These are phyloP conservation scores for Poliocrania exsul DNA, from an alignment of 2,797 vertebrate genomes.

Conservation along the genomic window DNA sequence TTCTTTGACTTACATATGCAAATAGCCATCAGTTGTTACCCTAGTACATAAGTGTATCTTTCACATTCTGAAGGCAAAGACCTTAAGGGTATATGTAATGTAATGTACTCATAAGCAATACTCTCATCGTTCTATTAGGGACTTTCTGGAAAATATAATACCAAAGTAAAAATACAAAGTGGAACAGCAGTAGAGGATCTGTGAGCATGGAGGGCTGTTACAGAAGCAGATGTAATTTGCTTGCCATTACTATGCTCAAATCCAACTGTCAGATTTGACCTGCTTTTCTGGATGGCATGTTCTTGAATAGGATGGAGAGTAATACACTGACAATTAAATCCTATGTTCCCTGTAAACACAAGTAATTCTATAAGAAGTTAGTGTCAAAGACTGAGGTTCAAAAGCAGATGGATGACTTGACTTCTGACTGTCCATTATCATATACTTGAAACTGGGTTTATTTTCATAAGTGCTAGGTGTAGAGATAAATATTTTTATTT, in stretches of 20 bases:
- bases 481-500: not conserved
- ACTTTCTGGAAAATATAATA: not conserved
- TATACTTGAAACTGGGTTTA: not conserved
- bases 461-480: not conserved
- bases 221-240: not conserved
- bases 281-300: not conserved
- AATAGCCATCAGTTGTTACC: not conserved
- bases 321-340: not conserved
- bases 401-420: not conserved
- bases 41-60: not conserved
- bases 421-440: not conserved
- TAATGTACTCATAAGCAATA: not conserved
- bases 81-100: not conserved
- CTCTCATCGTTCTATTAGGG: not conserved
- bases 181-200: not conserved
- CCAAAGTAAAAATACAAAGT: not conserved
- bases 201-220: not conserved
- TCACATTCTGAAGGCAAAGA: not conserved
- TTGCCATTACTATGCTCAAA: not conserved
- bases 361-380: not conserved
- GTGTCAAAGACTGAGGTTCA: not conserved
- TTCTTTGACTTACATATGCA: not conserved
- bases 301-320: not conserved
- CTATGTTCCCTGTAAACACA: not conserved
- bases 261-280: not conserved